Evolutionary conservation across 2,113 vertebrate species (phyloP).

Genomic region (Grantiella picta): DNA sequence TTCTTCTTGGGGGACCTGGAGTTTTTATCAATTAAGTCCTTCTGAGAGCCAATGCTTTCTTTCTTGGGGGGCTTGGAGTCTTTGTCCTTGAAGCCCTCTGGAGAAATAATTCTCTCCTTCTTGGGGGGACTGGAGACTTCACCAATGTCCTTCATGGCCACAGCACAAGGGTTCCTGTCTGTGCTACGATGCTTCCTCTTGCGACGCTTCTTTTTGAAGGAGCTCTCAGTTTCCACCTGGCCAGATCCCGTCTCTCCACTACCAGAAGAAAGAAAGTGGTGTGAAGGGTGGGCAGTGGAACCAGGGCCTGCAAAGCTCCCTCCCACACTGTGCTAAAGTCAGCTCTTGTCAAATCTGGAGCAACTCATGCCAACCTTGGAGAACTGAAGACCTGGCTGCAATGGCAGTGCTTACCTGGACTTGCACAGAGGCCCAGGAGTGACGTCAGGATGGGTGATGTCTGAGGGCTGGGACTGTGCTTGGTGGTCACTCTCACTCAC

Average conservation of each 20-base stretch:
- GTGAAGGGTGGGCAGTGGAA: neutral
- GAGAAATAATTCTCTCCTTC: neutral
- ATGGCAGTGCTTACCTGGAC: slow-evolving; percentile 59
- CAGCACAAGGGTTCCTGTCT: neutral
- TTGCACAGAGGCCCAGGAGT: slow-evolving; percentile 13
- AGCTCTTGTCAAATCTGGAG: neutral
- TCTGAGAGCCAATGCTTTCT: neutral
- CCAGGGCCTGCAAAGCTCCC: neutral
- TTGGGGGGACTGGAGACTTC: neutral
- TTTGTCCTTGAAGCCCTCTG: neutral
- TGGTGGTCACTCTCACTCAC: slow-evolving; percentile 80
- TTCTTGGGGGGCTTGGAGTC: neutral
- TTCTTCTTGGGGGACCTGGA: neutral
- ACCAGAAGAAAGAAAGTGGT: neutral
- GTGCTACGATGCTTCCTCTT: neutral
- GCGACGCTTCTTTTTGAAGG: slow-evolving; percentile 30
- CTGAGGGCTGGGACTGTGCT: slow-evolving; percentile 68
- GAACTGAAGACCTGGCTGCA: neutral
- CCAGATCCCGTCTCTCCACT: neutral
- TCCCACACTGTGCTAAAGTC: neutral
- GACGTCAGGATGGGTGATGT: slow-evolving; percentile 62
- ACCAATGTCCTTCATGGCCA: neutral
- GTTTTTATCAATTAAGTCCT: neutral
- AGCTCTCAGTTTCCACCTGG: neutral
- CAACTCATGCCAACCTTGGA: neutral